Evolutionary conservation across 2,888 invertebrate species (phyloP).

Genomic region (Thalpophila matura): DNA sequence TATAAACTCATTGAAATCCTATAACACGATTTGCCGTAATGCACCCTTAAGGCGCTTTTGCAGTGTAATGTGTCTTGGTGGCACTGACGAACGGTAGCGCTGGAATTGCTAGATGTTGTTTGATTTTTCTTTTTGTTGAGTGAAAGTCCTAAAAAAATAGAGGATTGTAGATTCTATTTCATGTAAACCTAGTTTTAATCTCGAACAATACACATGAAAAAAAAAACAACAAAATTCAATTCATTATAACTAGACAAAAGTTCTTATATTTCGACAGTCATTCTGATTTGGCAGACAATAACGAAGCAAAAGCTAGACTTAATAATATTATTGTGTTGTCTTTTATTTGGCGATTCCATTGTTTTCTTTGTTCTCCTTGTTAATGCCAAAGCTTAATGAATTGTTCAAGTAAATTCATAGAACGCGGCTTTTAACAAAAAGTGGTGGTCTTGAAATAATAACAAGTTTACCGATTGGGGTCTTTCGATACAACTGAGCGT

Average conservation of each 20-base stretch:
- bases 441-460: constrained; percentile 39
- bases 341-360: constrained; percentile 55
- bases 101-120: too few relatives aligned
- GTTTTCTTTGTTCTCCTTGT: constrained; percentile 60
- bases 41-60: too few relatives aligned
- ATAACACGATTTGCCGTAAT: too few relatives aligned
- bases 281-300: constrained; percentile 58
- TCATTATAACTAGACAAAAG: constrained; percentile 35
- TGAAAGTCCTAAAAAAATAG: too few relatives aligned
- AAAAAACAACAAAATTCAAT: constrained; percentile 42
- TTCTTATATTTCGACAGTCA: constrained; percentile 56
- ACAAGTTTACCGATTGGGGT: constrained; percentile 36
- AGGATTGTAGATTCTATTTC: too few relatives aligned
- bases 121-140: too few relatives aligned
- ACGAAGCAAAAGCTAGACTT: constrained; percentile 45
- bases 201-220: constrained; percentile 27
- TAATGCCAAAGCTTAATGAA: constrained; percentile 58
- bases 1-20: too few relatives aligned
- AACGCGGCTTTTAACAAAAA: constrained; percentile 30
- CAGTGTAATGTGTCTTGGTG: too few relatives aligned
- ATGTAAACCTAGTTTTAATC: not conserved
- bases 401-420: constrained; percentile 52
- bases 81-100: too few relatives aligned
- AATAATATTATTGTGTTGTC: constrained; percentile 55
- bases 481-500: constrained; percentile 20